phyloP scores from a whole-genome alignment of 2,113 vertebrate genomes.

The Garra rufa region DNA sequence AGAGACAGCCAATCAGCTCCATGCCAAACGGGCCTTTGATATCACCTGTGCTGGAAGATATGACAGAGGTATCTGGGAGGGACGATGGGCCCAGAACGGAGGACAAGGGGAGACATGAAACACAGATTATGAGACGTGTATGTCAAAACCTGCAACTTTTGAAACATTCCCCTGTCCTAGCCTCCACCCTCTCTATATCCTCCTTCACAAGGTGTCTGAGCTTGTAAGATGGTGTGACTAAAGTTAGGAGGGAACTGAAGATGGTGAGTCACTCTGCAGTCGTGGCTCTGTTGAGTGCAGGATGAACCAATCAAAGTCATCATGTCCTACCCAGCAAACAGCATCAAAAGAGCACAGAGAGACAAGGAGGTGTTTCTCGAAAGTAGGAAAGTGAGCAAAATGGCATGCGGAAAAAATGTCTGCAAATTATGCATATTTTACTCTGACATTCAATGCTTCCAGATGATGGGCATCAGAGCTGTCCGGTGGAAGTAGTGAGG shows the following conservation, averaged over 20 bases:
- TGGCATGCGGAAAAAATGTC: conserved; percentile 43
- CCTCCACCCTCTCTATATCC: conserved; percentile 57
- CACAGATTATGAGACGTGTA: conserved; percentile 59
- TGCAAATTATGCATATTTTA: conserved; percentile 54
- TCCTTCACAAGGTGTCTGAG: conserved; percentile 63
- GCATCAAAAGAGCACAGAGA: conserved; percentile 46
- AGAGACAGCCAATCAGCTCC: conserved; percentile 62
- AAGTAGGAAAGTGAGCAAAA: conserved; percentile 38
- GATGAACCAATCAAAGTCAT: conserved; percentile 49
- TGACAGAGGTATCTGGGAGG: conserved; percentile 55
- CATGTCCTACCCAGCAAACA: conserved; percentile 43
- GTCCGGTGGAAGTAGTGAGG: conserved; percentile 15
- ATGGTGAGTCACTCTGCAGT: conserved; percentile 16
- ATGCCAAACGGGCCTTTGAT: conserved; percentile 63
- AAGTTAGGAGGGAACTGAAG: conserved; percentile 35
- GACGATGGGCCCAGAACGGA: not conserved
- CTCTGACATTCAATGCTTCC: conserved; percentile 55
- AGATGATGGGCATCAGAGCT: conserved; percentile 37
- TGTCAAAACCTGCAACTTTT: conserved; percentile 72
- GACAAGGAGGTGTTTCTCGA: conserved; percentile 10
- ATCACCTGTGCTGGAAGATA: conserved; percentile 73
- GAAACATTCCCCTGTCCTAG: conserved; percentile 59
- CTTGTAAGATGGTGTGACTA: conserved; percentile 53
- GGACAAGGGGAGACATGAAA: conserved; percentile 39
- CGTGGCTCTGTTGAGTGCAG: conserved; percentile 40